These are phyloP conservation scores for Diphyllodes magnificus DNA, from an alignment of 2,113 vertebrate species.

Conservation along the genomic window DNA sequence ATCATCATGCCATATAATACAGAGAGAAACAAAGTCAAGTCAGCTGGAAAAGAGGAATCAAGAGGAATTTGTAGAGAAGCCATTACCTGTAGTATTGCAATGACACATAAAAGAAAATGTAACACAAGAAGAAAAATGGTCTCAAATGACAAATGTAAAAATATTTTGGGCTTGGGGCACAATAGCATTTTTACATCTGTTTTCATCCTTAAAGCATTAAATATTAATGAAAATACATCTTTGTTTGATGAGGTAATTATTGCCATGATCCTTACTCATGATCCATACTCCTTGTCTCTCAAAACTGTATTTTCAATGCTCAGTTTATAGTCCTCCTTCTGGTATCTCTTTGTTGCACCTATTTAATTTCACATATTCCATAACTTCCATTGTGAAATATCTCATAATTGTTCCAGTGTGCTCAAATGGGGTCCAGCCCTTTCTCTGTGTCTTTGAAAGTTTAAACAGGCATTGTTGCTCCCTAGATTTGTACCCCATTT, in stretches of 20 bases:
- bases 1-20: neutral
- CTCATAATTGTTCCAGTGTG: neutral
- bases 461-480: neutral
- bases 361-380: neutral
- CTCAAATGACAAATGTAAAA: neutral
- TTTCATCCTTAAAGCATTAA: neutral
- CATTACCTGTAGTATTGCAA: neutral
- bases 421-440: neutral
- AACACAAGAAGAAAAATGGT: neutral
- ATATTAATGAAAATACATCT: neutral
- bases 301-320: neutral
- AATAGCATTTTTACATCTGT: neutral
- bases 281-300: neutral
- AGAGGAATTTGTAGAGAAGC: neutral
- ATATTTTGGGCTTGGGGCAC: neutral
- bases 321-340: neutral
- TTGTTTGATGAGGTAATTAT: neutral
- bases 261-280: neutral
- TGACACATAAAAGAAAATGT: neutral
- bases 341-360: neutral
- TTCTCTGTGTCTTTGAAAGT: neutral
- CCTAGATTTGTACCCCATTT: neutral
- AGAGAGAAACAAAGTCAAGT: neutral
- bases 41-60: neutral
- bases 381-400: neutral